Evolutionary conservation across 1,140 invertebrate genomes (phyloP), one percentile per base, ranked within the genome.

Genomic region (Scaptodrosophila lebanonensis): DNA sequence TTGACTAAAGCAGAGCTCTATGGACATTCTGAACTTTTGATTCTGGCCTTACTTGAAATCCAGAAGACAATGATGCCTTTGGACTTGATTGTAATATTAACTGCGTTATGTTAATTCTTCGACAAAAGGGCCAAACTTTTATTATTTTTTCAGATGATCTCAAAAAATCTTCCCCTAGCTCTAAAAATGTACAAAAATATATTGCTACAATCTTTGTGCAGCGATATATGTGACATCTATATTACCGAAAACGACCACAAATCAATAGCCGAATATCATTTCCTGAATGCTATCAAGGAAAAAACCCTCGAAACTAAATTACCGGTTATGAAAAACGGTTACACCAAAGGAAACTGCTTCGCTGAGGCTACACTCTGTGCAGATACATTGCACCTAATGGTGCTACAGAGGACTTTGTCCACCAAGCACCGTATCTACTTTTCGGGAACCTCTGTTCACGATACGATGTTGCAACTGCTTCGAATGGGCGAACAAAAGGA

Each of bases 11-110:
- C 97, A 0, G 95, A 97, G 6, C 94, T 97, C 68, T 98, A 96
- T 87, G 97, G 97, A 0, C 95, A 99, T 83, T 96, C 95, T 0
- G 96, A 99, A 88, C 89, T 98, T 43, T 93, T 98, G 30, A 96
- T 96, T 76, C 93, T 91, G 20, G 96, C 98, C 1, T 90, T 98
- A 27, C 87, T 97, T 40, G 91, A 94, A 29, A 70, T 86, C n/a
- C 85, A 86, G 38, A 69, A 77, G 54, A 83, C 73, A 61, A 85
- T 85, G 79, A 86, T 84, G 75, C 62, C 85, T 11, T 68, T 75
- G 1, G 84, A 85, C 59, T 77, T 86, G 27, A 70, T 85, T 48
- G 84, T 85, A 45, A 43, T 35, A 2, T 1, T 3, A 5, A 15
- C 35, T 16, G 32, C 12, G 6, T 3, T 33, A 33, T 8, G 5